A percentile compares a stretch with the other conserved stretches of the same genome.
These are phyloP conservation scores for Lophotis ruficrista DNA, from an alignment of 2,113 vertebrate genomes.

Conservation along the genomic window DNA sequence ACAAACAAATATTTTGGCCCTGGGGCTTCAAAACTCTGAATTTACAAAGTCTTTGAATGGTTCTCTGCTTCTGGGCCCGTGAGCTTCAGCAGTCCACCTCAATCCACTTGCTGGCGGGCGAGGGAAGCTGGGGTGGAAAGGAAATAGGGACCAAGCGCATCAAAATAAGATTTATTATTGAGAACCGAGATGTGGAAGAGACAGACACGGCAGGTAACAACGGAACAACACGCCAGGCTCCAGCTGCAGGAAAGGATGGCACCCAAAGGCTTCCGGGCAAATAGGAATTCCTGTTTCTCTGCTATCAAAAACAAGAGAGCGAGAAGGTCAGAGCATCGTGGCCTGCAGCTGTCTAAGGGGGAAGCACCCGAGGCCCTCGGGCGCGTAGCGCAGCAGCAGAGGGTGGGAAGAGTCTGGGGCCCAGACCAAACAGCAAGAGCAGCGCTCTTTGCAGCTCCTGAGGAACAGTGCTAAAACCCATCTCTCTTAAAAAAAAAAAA, in stretches of 20 bases:
- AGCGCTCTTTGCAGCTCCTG: background rate
- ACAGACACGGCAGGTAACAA: slow-evolving; percentile 49
- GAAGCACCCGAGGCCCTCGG: background rate
- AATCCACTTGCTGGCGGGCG: background rate
- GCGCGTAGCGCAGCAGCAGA: background rate
- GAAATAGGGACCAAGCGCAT: slow-evolving; percentile 26
- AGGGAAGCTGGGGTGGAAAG: background rate
- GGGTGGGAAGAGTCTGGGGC: background rate
- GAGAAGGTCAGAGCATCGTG: background rate
- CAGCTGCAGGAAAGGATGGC: background rate
- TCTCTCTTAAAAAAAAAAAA: background rate
- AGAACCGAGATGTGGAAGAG: slow-evolving; percentile 34
- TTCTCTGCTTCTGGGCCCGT: background rate
- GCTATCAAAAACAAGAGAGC: background rate
- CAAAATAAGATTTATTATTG: slow-evolving; percentile 67
- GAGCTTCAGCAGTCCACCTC: background rate
- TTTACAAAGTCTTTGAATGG: background rate
- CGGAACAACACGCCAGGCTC: background rate
- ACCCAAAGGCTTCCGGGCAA: background rate
- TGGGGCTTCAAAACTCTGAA: background rate
- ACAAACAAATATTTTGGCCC: background rate
- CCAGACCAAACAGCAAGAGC: background rate
- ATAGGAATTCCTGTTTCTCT: background rate
- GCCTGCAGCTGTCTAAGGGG: background rate
- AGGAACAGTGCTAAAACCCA: background rate